phyloP scores from a whole-genome alignment of 2,797 vertebrate genomes.

The Chiloscyllium punctatum region DNA sequence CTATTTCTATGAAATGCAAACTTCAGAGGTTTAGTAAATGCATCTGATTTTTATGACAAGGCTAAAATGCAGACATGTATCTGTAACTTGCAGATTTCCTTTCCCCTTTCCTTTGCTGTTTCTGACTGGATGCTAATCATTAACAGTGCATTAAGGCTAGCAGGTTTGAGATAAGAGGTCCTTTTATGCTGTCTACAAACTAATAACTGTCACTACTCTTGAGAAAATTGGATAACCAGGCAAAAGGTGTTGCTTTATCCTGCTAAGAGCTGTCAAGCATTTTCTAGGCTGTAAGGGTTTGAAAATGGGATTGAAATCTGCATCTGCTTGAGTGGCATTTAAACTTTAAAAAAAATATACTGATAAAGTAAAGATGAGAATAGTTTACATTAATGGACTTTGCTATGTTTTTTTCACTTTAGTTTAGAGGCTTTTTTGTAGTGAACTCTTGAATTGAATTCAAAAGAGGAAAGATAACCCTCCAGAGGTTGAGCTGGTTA shows the following conservation, averaged over 20 bases:
- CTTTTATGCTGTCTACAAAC: neutral
- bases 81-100: neutral
- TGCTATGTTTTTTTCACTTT: neutral
- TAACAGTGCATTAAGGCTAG: neutral
- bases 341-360: neutral
- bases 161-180: neutral
- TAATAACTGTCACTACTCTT: neutral
- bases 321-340: neutral
- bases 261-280: neutral
- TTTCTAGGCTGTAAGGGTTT: neutral
- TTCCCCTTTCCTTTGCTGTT: neutral
- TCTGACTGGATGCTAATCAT: conserved; percentile 14
- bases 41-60: neutral
- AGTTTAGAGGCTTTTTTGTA: neutral
- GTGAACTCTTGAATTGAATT: neutral
- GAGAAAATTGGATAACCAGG: neutral
- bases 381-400: neutral
- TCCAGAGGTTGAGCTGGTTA: neutral
- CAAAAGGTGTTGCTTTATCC: neutral
- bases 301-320: neutral
- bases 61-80: neutral
- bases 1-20: neutral
- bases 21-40: neutral
- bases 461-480: neutral
- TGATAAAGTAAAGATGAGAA: neutral